Conservation (phyloP, 2,797 vertebrate genomes). For the Characodon lateralis region DNA sequence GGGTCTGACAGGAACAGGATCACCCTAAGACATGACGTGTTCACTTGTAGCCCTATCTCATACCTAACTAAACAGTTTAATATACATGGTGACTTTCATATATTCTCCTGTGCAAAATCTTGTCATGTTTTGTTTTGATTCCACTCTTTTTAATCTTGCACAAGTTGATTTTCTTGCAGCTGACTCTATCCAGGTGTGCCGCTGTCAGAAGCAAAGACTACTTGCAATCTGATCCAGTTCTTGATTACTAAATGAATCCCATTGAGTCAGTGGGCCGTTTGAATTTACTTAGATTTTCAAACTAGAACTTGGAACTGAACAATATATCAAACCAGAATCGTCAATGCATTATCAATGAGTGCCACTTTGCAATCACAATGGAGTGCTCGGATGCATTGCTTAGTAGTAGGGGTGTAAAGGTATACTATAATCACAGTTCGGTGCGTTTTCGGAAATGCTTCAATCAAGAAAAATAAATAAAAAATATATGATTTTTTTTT, state of each 20-base stretch:
- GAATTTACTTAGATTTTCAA: neutral
- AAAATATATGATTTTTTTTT: too few species aligned
- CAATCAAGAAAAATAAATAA: too few species aligned
- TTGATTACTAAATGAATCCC: neutral
- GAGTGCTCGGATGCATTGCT: neutral
- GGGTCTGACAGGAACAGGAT: slow-evolving; percentile 31
- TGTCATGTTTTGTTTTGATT: neutral
- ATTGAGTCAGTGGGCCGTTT: neutral
- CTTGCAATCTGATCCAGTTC: neutral
- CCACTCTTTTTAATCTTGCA: neutral
- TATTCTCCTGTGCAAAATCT: neutral
- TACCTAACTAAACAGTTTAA: slow-evolving; percentile 8
- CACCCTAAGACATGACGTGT: neutral
- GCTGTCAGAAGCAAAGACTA: neutral
- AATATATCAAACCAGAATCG: neutral
- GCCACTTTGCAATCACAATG: neutral
- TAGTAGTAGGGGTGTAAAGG: too few species aligned
- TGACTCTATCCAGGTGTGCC: neutral
- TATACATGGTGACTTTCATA: neutral
- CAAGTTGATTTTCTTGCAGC: neutral
- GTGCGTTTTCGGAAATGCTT: too few species aligned
- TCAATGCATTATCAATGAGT: neutral
- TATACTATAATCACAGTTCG: too few species aligned
- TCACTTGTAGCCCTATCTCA: slow-evolving; percentile 5
- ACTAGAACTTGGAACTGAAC: neutral